Percentiles rank a stretch among this genome's conserved stretches.
These are phyloP conservation scores for Clarias gariepinus DNA, from an alignment of 2,113 vertebrate genomes.

Conservation along the genomic window DNA sequence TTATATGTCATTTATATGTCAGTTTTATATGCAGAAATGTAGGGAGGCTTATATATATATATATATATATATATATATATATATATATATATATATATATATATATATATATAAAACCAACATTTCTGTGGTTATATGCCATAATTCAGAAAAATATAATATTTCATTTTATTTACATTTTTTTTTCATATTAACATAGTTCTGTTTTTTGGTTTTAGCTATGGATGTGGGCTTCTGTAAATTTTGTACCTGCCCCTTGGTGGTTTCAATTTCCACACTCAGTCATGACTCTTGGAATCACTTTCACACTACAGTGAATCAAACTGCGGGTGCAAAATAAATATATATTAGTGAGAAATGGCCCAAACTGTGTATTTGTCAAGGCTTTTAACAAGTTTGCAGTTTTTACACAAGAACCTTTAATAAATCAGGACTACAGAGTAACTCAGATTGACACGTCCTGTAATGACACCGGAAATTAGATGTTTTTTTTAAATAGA, in stretches of 20 bases:
- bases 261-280: background rate
- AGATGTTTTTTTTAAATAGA: background rate
- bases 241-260: background rate
- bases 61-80: no score
- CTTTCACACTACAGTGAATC: background rate
- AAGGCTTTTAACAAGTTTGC: background rate
- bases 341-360: background rate
- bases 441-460: background rate
- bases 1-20: no score
- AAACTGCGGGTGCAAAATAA: background rate
- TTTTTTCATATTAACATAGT: background rate
- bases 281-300: background rate
- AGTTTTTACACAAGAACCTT: background rate
- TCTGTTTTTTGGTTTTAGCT: background rate
- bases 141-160: no score
- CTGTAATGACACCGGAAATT: conserved; percentile 2
- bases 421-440: background rate
- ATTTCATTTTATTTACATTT: no score
- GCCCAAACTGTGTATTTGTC: background rate
- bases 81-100: no score
- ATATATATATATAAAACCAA: background rate
- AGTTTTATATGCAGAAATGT: no score
- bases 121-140: no score
- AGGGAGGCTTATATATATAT: no score
- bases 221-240: background rate